Evolutionary conservation across 2,113 vertebrate genomes (phyloP).

Genomic region (Podiceps cristatus): DNA sequence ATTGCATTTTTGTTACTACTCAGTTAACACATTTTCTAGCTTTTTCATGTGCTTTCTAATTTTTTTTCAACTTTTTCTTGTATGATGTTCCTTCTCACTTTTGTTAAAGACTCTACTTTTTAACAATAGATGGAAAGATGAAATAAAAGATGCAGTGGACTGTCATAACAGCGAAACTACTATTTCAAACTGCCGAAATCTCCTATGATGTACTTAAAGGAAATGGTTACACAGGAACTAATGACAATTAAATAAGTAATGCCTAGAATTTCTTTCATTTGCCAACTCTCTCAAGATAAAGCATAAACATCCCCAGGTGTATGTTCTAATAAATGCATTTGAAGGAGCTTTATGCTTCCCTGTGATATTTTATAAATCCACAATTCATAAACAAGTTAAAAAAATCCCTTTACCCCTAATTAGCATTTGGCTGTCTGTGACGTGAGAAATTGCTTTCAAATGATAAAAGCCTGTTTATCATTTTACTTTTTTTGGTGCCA

Average conservation of each 20-base stretch:
- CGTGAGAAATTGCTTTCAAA: not conserved
- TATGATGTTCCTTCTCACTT: rapidly evolving
- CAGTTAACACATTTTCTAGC: not conserved
- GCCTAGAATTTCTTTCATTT: not conserved
- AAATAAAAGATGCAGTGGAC: not conserved
- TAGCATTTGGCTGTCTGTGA: not conserved
- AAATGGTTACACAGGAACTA: not conserved
- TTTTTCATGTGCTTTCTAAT: not conserved
- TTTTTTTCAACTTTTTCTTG: not conserved
- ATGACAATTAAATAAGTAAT: not conserved
- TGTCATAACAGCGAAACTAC: not conserved
- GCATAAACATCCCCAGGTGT: not conserved
- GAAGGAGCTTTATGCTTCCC: not conserved
- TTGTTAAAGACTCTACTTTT: not conserved
- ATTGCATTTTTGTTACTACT: not conserved
- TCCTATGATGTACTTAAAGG: not conserved
- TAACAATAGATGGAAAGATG: not conserved
- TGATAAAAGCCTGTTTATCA: not conserved
- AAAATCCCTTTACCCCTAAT: not conserved
- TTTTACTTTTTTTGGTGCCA: not conserved
- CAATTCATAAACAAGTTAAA: not conserved
- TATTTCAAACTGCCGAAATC: not conserved
- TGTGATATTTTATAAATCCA: not conserved
- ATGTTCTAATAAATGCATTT: not conserved
- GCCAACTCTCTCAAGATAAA: not conserved